Conservation (phyloP, 2,113 vertebrate species). For the Ammodytes marinus region DNA sequence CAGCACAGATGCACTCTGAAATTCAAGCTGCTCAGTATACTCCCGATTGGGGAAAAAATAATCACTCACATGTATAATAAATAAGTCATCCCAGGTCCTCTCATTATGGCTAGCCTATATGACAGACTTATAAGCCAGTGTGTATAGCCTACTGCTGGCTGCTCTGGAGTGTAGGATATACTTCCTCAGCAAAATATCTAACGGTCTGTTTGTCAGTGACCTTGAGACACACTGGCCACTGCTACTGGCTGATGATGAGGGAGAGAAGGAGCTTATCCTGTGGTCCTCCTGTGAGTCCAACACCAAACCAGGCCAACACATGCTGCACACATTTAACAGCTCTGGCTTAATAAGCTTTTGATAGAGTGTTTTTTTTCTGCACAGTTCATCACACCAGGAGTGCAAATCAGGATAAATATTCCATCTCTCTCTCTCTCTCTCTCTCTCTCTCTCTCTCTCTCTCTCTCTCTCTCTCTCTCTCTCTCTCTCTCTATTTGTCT, state of each 20-base stretch:
- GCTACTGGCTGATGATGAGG: conserved; percentile 51
- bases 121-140: neutral
- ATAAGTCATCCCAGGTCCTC: conserved; percentile 9
- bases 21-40: conserved; percentile 35
- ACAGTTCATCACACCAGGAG: neutral
- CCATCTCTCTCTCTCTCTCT: neutral
- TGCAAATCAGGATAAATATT: neutral
- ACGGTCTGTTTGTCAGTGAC: conserved; percentile 75
- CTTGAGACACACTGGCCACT: conserved; percentile 70
- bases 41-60: conserved; percentile 26
- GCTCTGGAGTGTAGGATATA: conserved; percentile 27
- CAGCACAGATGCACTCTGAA: conserved; percentile 43
- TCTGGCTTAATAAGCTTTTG: neutral
- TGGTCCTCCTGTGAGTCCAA: neutral
- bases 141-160: conserved; percentile 37
- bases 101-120: conserved; percentile 4
- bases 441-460: neutral
- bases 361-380: neutral
- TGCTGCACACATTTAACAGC: neutral
- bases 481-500: too few species aligned
- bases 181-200: conserved; percentile 49
- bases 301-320: conserved; percentile 13
- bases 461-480: too few species aligned
- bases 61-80: conserved; percentile 30
- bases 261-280: conserved; percentile 23